phyloP scores from a whole-genome alignment of 2,797 vertebrate species.

The Sarcoramphus papa region DNA sequence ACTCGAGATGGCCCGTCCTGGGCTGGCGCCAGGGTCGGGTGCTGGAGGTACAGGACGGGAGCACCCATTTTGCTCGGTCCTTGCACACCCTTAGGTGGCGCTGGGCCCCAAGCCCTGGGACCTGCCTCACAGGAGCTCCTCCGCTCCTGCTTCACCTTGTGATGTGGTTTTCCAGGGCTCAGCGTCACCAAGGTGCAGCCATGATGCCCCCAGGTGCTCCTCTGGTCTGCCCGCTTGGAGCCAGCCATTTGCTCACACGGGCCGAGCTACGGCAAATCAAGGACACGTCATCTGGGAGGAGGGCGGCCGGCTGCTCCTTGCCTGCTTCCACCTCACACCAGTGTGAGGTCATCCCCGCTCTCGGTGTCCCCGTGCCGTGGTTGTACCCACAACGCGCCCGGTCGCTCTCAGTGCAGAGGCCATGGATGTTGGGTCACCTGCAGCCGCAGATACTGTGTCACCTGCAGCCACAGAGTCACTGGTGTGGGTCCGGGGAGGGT shows the following conservation, averaged over 20 bases:
- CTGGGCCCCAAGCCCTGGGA: background rate
- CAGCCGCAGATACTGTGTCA: background rate
- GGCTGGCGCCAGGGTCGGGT: accelerated
- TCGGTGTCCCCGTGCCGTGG: accelerated
- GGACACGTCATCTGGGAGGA: background rate
- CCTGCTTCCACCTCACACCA: background rate
- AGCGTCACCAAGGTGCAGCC: background rate
- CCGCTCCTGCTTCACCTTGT: background rate
- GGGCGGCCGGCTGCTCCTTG: accelerated
- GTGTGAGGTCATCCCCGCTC: background rate
- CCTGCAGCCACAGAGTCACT: background rate
- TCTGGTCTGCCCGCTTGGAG: background rate
- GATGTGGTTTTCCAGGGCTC: background rate
- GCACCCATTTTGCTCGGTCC: background rate
- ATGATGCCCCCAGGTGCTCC: background rate
- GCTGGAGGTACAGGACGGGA: background rate
- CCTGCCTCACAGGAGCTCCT: background rate
- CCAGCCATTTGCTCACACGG: accelerated
- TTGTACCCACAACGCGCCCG: accelerated
- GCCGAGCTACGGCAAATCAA: background rate
- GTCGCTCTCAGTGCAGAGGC: accelerated
- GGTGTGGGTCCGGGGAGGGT: background rate
- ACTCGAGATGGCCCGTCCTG: background rate
- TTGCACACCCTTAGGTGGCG: background rate
- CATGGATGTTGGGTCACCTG: accelerated